phyloP scores from a whole-genome alignment of 2,797 vertebrate species.

The Pelochelys cantorii region DNA sequence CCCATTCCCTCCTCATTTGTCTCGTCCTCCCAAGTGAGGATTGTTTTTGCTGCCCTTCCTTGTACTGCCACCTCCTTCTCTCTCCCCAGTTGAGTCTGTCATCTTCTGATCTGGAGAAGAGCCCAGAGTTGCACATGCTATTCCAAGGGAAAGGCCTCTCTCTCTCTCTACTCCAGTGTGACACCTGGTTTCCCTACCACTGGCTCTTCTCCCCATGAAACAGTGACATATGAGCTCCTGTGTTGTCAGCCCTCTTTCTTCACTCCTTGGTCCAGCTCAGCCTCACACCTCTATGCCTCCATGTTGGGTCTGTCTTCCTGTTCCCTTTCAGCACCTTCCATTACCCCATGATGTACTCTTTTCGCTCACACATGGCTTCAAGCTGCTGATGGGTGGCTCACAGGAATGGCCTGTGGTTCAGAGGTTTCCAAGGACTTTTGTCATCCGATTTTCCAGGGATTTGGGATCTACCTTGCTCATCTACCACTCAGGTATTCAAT shows the following conservation, averaged over 20 bases:
- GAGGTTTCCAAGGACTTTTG: not conserved
- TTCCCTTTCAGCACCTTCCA: not conserved
- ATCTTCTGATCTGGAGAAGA: not conserved
- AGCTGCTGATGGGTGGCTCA: not conserved
- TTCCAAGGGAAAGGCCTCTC: not conserved
- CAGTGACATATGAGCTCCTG: not conserved
- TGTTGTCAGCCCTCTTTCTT: not conserved
- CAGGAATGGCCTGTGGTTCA: not conserved
- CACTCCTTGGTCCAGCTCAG: too few relatives aligned
- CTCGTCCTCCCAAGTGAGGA: not conserved
- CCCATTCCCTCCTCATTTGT: not conserved
- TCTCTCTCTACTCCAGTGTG: not conserved
- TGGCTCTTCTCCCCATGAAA: not conserved
- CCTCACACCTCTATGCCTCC: accelerated
- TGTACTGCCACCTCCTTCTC: too few relatives aligned
- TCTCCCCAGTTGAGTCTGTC: not conserved
- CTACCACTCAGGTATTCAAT: not conserved
- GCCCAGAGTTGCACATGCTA: not conserved
- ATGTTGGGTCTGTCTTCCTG: too few relatives aligned
- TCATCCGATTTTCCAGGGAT: accelerated
- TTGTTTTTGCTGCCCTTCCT: not conserved
- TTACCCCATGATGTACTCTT: not conserved
- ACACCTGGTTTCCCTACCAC: not conserved
- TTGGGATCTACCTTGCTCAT: not conserved
- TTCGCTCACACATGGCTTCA: not conserved